Evolutionary conservation across 2,113 vertebrate genomes (phyloP), one percentile per base, ranked within the genome.

Genomic region (Oceanodroma tethys): DNA sequence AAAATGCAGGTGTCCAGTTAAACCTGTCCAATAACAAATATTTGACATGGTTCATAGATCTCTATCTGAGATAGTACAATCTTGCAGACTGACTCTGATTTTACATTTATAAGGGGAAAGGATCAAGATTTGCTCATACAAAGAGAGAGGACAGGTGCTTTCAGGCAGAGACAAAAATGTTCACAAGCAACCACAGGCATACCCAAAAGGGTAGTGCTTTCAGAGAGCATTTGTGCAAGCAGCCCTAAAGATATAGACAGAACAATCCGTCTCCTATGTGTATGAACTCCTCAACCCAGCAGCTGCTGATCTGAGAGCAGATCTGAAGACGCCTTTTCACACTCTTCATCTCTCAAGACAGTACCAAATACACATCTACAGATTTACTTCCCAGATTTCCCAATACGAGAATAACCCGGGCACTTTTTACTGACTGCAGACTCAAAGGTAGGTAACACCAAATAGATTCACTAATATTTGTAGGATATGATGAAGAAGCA

Each of bases 1-100:
- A 88, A 93, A 94, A 85, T 0, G 6, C 45, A 81, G 36, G 40
- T n/a, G 47, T 72, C 45, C 66, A 79, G 81, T 74, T 79, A 91
- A 95, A 89, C 73, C 45, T 66, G 62, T 42, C 53, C 59, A 56
- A 47, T 86, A 75, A 50, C 32, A 96, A 96, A 95, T 92, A 93
- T 76, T 92, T 92, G 79, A 47, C 56, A n/a, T 14, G 38, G 58
- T 65, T 89, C 63, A 90, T 4, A 95, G 88, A 66, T 50, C 45
- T 82, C 32, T 47, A 23, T 21, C 47, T 23, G 36, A 87, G 36
- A 75, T 19, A 72, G 17, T 36, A 60, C 8, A 66, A 9, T 48
- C 73, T 85, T 71, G 40, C 56, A 94, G 60, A 56, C 43, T 65
- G 32, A 67, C 50, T 88, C 63, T 81, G 80, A 89, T 89, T 85